Evolutionary conservation across 2,888 invertebrate species (phyloP).

Genomic region (Eudasyphora cyanicolor): DNA sequence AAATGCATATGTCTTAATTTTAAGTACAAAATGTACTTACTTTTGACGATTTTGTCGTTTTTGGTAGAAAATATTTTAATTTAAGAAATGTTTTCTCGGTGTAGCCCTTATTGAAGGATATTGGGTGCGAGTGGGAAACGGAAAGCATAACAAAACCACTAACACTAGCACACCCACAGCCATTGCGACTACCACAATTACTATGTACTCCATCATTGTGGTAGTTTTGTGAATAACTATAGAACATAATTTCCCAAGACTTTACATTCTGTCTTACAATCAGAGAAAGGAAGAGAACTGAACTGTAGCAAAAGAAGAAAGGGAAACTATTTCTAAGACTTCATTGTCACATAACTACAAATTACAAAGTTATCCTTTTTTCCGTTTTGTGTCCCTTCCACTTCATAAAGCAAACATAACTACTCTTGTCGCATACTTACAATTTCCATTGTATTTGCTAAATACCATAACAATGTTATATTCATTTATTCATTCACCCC

Average conservation of each 20-base stretch:
- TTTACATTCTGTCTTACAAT: background rate
- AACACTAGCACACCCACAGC: background rate
- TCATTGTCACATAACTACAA: conserved; percentile 50
- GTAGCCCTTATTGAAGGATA: too few species aligned
- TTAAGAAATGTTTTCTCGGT: too few species aligned
- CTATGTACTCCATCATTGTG: background rate
- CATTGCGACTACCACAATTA: background rate
- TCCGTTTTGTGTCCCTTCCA: conserved; percentile 1
- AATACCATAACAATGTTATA: background rate
- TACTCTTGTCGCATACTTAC: background rate
- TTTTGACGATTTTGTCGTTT: too few species aligned
- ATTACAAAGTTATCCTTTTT: conserved; percentile 40
- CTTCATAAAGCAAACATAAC: conserved; percentile 17
- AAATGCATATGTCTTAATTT: too few species aligned
- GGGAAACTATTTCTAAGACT: background rate
- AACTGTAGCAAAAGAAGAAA: background rate
- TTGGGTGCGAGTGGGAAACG: too few species aligned
- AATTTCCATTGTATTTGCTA: background rate
- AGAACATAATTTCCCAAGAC: background rate
- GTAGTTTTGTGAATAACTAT: background rate
- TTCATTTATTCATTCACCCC: background rate
- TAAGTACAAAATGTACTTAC: too few species aligned
- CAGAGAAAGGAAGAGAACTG: too few species aligned
- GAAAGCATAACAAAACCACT: background rate
- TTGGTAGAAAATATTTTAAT: too few species aligned